A percentile compares a stretch with the other conserved stretches of the same genome.
Conservation (phyloP, 2,113 vertebrate species). For the Sminthopsis crassicaudata region DNA sequence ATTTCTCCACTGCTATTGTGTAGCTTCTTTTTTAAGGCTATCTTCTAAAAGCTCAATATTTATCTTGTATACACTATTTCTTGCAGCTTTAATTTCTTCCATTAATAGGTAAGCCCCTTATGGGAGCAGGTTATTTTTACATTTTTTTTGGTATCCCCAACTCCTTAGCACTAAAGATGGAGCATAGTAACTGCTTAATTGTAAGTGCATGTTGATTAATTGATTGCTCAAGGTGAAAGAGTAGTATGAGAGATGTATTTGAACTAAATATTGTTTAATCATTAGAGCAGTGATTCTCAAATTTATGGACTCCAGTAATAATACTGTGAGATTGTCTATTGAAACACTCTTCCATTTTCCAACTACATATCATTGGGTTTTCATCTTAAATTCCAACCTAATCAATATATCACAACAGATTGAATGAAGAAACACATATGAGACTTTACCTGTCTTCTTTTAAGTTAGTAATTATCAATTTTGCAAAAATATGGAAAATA, state of each 20-base stretch:
- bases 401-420: neutral
- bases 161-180: neutral
- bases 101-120: neutral
- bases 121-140: neutral
- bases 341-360: neutral
- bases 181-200: neutral
- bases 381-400: neutral
- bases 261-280: neutral
- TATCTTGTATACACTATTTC: neutral
- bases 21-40: neutral
- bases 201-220: neutral
- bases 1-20: neutral
- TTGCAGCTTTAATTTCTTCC: neutral
- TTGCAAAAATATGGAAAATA: neutral
- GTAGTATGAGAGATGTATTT: neutral
- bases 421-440: neutral
- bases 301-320: neutral
- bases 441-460: neutral
- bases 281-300: neutral
- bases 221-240: neutral
- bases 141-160: neutral
- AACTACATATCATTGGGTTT: neutral
- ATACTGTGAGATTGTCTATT: neutral
- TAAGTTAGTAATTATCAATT: neutral
- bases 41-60: neutral